Base-by-base conservation (phyloP, 2,113 vertebrate genomes). In the Crotalus horridus region DNA sequence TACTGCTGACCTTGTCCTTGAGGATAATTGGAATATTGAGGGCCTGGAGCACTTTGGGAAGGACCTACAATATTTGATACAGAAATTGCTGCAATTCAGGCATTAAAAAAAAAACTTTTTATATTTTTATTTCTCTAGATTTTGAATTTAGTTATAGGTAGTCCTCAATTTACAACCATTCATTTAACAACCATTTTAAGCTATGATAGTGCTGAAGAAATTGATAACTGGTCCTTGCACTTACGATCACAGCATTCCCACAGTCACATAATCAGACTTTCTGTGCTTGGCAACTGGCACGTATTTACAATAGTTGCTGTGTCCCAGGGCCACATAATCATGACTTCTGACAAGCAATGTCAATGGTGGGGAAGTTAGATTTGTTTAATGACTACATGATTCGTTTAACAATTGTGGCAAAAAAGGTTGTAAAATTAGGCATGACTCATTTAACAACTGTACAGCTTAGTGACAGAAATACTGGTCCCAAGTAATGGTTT, bases 1-100 rank as follows among this genome's bases (percentile, higher is more conserved):
- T 99, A 99, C 96, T 99, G 99, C 93, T 99, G 99, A 11, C 99
- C 99, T 97, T 99, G 99, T 93, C 98, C 99, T 97, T 99, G 99
- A 39, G 99, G 98, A 93, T 99, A 99, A 97, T 98, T 99, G 26
- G 99, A 98, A 96, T 99, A 99, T 96, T 99, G 99, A 96, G 98
- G 98, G 93, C 98, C 99, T 85, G 99, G 98, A 95, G 97, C 98
- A 94, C 97, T 98, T 95, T 99, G 99, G 26, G 99, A 98, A 23
- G 99, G 99, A 87, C 98, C 99, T 99, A 92, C 0, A 94, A 81
- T 95, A 87, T 86, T 94, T 94, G 4, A 13, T 89, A 95, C 53
- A 46, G 0, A 48, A 81, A 13, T 5, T 26, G 0, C 7, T 24
- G 7, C 4, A 54, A 10, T 48, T 55, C 24, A 95, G 88, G 0